Evolutionary conservation across 2,113 vertebrate species (phyloP), one percentile per base, ranked within the genome.

Genomic region (Myiozetetes cayanensis): DNA sequence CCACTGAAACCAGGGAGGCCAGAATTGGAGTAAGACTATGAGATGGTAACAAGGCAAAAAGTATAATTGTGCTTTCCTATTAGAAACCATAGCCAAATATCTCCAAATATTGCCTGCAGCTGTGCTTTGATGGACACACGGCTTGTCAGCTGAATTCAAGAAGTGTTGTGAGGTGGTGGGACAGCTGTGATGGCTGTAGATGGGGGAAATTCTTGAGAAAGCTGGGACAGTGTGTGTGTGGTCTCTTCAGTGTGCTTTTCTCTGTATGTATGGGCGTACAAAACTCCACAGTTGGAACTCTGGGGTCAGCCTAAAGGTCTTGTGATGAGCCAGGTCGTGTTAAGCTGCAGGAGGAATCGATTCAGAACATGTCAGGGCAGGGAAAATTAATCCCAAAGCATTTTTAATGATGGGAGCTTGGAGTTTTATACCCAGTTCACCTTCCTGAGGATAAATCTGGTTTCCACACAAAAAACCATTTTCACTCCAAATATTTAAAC

Each of bases 241-340:
- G 52, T 87, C 52, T 85, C 21, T 44, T 67, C 49, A 35, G 0
- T 8, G 52, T 35, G 74, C 71, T 30, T 79, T 74, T 76, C 53
- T 70, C 21, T 2, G 0, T 31, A 33, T 12, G 7, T 16, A 30
- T 7, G 28, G 22, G 16, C 16, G 15, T 30, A 63, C 43, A 75
- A 68, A 94, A 37, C 33, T 35, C 46, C 18, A 9, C 1, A 10
- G 18, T 62, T 58, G 70, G 59, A 89, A 28, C 68, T 76, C 41
- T 24, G 10, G 31, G 8, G 22, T 67, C 63, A 58, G 16, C 24
- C 56, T 77, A 77, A 66, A 88, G n/a, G 15, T 73, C 44, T 72
- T 22, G 8, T 55, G 61, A 50, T 82, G 52, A 87, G 23, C 61
- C 43, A 50, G 25, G 21, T 53, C 14, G 11, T 49, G 39, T 52